Evolutionary conservation across 2,888 invertebrate species (phyloP), one percentile per base, ranked within the genome.

Genomic region (Microctonus aethiopoides): DNA sequence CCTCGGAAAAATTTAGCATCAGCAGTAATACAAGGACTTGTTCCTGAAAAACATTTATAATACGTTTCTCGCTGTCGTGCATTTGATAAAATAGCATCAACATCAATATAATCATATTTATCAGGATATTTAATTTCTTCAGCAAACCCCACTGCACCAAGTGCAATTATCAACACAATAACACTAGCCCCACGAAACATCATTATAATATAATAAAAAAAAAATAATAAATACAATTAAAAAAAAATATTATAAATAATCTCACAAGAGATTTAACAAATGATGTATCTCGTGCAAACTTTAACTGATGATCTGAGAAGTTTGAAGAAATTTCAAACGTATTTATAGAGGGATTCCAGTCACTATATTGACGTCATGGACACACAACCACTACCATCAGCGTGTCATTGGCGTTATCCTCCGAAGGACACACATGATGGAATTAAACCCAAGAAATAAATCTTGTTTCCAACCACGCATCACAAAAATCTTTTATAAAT

Each of bases 51-150:
- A 63, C 82, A 83, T 20, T 74, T 72, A 64, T 81, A 80, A 63
- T 83, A 81, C 16, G 74, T 72, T 34, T 76, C 69, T 1, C 82
- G 78, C 39, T 79, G 70, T 24, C 74, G 73, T 10, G 74, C 69
- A 68, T 79, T 78, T 5, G 68, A 56, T 24, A 83, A 69, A 72
- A 81, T 80, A 1, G 65, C 72, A 24, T 81, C 81, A 29, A 80
- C 79, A 71, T 82, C 74, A 51, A 82, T 66, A 63, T 79, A 72
- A 73, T 76, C 77, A 70, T 78, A 79, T 51, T 74, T 79, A 64
- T 72, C 71, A 26, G 78, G 73, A 60, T 79, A 79, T 2, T 64
- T 34, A 16, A 72, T 62, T 20, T 72, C 54, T 1, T 60, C 61
- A 22, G 41, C 70, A 24, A 54, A 16, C 22, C 20, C 10, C 6